Base-by-base conservation (phyloP, 2,888 invertebrate genomes). In the Fragum sueziense region DNA sequence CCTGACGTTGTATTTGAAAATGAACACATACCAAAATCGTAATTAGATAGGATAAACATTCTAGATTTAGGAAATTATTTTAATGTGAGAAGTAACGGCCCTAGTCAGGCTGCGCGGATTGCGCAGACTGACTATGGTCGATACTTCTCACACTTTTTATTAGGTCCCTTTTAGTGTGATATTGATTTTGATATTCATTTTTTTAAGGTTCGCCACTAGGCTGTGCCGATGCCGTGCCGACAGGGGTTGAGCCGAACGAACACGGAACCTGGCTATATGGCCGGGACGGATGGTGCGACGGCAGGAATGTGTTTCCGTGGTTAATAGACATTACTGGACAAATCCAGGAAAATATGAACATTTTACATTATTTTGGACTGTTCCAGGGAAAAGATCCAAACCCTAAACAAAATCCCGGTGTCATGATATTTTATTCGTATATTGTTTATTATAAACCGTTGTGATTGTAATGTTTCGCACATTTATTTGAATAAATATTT, bases 211-310 rank as follows among this genome's bases (percentile, higher is more conserved):
- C 88, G 22, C 86, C 89, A 3, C 73, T 89, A 2, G 90, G 90
- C 14, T 90, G 90, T 81, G 89, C 90, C 4, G 80, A 87, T n/a
- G 74, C 74, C 37, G 88, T 88, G 0, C 72, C 79, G 0, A 67
- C 73, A 27, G 90, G 90, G 4, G 88, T 87, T 11, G 87, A 85
- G 47, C 89, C 90, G 0, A 90, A 90, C 71, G 89, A 90, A 77
- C 90, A 90, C 75, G 90, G 90, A n/a, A 90, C 90, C 4, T 90
- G 90, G 90, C 72, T 90, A 67, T 90, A 90, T 80, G 90, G 90
- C 0, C 78, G 90, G n/a, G 86, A 89, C 59, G 90, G 90, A 20
- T 90, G 90, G 90, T 90, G 90, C 79, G 89, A 89, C 74, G 89
- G 89, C 1, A 84, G 85, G 62, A 82, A 88, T 51, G 88, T 89